phyloP scores from a whole-genome alignment of 1,140 invertebrate genomes.

The Zaprionus camerounensis region DNA sequence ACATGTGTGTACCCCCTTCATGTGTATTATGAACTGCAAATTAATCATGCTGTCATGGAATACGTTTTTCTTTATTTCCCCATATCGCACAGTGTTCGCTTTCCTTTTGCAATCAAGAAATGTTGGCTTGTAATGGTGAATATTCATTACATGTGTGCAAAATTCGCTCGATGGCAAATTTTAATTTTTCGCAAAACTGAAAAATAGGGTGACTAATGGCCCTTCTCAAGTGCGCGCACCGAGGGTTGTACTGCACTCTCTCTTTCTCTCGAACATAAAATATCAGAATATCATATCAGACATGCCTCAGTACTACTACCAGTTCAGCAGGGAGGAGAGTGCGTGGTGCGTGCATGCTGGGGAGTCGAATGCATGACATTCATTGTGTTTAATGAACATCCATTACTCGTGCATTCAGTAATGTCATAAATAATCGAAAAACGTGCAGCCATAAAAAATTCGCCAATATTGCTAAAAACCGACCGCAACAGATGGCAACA shows the following conservation, averaged over 20 bases:
- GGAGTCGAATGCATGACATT: constrained; percentile 67
- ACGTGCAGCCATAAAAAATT: constrained; percentile 78
- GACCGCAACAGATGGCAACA: constrained; percentile 71
- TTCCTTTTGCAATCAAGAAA: constrained; percentile 39
- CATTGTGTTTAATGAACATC: constrained; percentile 81
- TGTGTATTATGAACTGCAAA: not conserved
- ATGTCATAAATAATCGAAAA: constrained; percentile 77
- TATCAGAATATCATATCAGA: not conserved
- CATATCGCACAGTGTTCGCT: constrained; percentile 31
- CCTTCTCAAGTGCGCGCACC: constrained; percentile 29
- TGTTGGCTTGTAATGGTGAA: constrained; percentile 55
- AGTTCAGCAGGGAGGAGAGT: not conserved
- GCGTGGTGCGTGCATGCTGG: constrained; percentile 5
- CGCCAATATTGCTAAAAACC: constrained; percentile 78
- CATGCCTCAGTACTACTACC: not conserved
- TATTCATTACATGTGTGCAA: constrained; percentile 79
- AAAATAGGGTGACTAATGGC: constrained; percentile 65
- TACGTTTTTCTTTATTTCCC: constrained; percentile 3
- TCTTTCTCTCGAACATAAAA: not conserved
- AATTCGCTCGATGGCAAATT: constrained; percentile 54
- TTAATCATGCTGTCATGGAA: constrained; percentile 7
- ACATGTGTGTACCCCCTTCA: not conserved
- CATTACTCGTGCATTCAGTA: constrained; percentile 75
- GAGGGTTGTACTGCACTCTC: not conserved
- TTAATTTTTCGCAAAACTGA: constrained; percentile 73